phyloP scores from a whole-genome alignment of 1,140 invertebrate species.

The Calosoma granatense region DNA sequence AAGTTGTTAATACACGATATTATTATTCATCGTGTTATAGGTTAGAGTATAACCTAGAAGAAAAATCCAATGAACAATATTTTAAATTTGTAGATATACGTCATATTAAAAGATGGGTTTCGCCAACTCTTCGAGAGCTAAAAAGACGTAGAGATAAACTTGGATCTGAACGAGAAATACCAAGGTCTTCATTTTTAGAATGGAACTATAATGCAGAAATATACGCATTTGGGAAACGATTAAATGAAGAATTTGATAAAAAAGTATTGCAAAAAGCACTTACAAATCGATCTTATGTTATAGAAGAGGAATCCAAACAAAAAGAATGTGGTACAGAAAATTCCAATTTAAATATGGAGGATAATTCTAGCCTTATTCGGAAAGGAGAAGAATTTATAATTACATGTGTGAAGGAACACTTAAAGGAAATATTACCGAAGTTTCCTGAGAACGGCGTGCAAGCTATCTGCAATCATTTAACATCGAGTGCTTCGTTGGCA shows the following conservation, averaged over 20 bases:
- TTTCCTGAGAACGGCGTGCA: slow-evolving; percentile 59
- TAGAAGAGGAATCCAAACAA: slow-evolving; percentile 42
- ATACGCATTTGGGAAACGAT: slow-evolving; percentile 73
- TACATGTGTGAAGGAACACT: slow-evolving; percentile 41
- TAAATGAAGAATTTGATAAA: slow-evolving; percentile 74
- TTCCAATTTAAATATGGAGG: slow-evolving; percentile 42
- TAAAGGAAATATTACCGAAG: slow-evolving; percentile 53
- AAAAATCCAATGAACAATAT: slow-evolving; percentile 18
- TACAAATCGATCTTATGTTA: slow-evolving; percentile 68
- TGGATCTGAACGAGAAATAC: slow-evolving; percentile 28
- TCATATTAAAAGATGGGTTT: slow-evolving; percentile 41
- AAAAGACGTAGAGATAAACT: slow-evolving; percentile 34
- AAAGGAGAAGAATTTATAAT: slow-evolving; percentile 52
- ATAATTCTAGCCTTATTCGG: slow-evolving; percentile 57
- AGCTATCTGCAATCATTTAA: slow-evolving; percentile 52
- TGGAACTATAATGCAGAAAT: slow-evolving; percentile 87
- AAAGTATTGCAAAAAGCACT: slow-evolving; percentile 64
- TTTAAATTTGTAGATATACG: slow-evolving; percentile 28
- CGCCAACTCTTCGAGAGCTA: slow-evolving; percentile 40
- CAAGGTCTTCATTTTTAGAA: slow-evolving; percentile 56
- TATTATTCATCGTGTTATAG: too few species aligned
- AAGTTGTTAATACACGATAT: too few species aligned
- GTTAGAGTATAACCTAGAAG: too few species aligned
- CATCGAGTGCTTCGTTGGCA: slow-evolving; percentile 53
- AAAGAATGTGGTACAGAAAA: slow-evolving; percentile 57